Percentiles rank a stretch among this genome's conserved stretches.
phyloP scores from a whole-genome alignment of 2,888 invertebrate genomes.

The Pimpla rufipes region DNA sequence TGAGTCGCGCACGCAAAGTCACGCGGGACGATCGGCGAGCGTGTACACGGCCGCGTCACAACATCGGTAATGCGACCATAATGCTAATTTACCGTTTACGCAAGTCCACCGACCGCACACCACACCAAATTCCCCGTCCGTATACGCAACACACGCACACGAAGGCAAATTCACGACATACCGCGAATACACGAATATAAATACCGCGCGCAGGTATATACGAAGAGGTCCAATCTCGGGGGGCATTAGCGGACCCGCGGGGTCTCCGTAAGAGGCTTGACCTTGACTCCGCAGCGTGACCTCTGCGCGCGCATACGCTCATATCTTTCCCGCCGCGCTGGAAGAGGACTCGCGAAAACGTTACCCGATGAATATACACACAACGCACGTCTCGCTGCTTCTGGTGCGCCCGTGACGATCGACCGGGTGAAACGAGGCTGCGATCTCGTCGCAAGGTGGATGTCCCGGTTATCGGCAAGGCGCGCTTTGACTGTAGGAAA shows the following conservation, averaged over 20 bases:
- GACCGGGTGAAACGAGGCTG: slow-evolving; percentile 9
- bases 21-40: slow-evolving; percentile 75
- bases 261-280: slow-evolving; percentile 72
- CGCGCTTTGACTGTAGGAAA: no score
- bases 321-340: slow-evolving; percentile 46
- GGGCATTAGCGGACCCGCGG: slow-evolving; percentile 67
- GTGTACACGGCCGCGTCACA: slow-evolving; percentile 81
- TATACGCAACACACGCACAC: slow-evolving; percentile 38
- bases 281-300: slow-evolving; percentile 75
- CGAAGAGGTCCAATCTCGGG: slow-evolving; percentile 50
- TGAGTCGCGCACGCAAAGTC: slow-evolving; percentile 63
- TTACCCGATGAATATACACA: slow-evolving; percentile 7
- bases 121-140: slow-evolving; percentile 19
- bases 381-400: background rate
- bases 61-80: slow-evolving; percentile 83
- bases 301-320: slow-evolving; percentile 62
- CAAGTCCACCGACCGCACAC: slow-evolving; percentile 67
- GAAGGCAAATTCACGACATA: background rate
- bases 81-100: slow-evolving; percentile 84
- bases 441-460: no score
- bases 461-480: no score
- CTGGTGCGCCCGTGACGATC: slow-evolving; percentile 12
- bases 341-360: slow-evolving; percentile 22
- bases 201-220: slow-evolving; percentile 28
- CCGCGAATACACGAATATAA: slow-evolving; percentile 17